Base-by-base conservation (phyloP, 2,797 vertebrate species). In the Rhinella marina region DNA sequence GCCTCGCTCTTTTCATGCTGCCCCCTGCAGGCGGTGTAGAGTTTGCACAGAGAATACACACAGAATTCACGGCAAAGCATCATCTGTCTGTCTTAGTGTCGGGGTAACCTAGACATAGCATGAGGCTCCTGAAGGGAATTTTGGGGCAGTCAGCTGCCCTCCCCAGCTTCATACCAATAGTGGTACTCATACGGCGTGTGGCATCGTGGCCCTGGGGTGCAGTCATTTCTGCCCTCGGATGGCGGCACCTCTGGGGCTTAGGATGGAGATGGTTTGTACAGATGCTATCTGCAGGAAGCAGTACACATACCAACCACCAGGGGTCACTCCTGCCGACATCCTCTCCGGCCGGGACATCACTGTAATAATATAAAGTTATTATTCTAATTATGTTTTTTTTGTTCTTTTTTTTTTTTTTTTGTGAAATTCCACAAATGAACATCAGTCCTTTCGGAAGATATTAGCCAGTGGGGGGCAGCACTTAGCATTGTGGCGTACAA, bases 201-300 rank as follows among this genome's bases (percentile, higher is more conserved):
- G 41, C 41, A 41, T 41, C 41, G 41, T 5, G 41, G 4, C 4
- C 32, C 0, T 4, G 41, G 41, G 41, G 41, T 41, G 41, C 41
- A 41, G 41, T 41, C 41, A 41, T 41, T 41, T 41, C 41, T 41
- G 41, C 41, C 41, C 41, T 41, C 7, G 41, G 41, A 41, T 41
- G 41, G 41, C 41, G 41, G 41, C 41, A 41, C 41, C 41, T 41
- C 41, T 41, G 41, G 41, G 41, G 41, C 7, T 41, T 41, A 41
- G 41, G 41, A 82, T 50, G 23, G 23, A 82, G 32, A 14, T 25
- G 10, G 17, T 25, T 9, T 64, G 19, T 25, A 19, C 57, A 80
- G 54, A 80, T 82, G 41, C n/a, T 66, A 59, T 77, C 72, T 27
- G 70, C 72, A 85, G 56, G 83, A 76, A 48, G 83, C 59, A 57